These are phyloP conservation scores for Cheilosia grossa DNA, from an alignment of 2,888 invertebrate genomes.

Conservation along the genomic window DNA sequence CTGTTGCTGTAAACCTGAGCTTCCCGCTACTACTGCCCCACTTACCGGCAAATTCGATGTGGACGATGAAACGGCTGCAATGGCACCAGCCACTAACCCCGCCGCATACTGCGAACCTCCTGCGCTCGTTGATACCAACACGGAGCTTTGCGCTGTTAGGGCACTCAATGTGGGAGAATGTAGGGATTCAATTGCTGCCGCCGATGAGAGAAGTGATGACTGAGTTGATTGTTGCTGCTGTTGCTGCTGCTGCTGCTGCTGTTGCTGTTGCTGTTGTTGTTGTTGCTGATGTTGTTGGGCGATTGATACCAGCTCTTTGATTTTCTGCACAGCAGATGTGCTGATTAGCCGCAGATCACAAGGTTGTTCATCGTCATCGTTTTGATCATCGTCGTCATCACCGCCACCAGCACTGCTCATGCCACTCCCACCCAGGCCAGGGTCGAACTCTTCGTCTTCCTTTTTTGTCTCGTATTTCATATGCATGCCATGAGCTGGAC, in stretches of 20 bases:
- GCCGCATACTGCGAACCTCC: conserved; percentile 61
- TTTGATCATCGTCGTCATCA: conserved; percentile 75
- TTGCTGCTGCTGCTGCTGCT: conserved; percentile 21
- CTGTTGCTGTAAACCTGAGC: conserved; percentile 52
- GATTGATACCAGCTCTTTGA: conserved; percentile 79
- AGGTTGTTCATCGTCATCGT: conserved; percentile 79
- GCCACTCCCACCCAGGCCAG: conserved; percentile 68
- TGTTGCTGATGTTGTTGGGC: conserved; percentile 76
- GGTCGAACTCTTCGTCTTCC: conserved; percentile 75
- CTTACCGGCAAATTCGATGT: conserved; percentile 74
- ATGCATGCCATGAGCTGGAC: conserved; percentile 78
- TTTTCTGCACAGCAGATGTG: conserved; percentile 77
- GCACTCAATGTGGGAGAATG: conserved; percentile 68
- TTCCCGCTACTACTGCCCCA: conserved; percentile 64
- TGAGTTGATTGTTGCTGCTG: conserved; percentile 49
- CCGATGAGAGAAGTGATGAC: conserved; percentile 47
- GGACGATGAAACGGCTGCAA: conserved; percentile 74
- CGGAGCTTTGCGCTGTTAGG: conserved; percentile 68
- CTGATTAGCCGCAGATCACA: conserved; percentile 81
- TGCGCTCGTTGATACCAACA: conserved; percentile 53
- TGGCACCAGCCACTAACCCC: conserved; percentile 54
- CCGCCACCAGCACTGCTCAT: conserved; percentile 72
- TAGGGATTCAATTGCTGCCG: conserved; percentile 61
- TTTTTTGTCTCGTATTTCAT: conserved; percentile 80
- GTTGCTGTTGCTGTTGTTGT: conserved; percentile 75